These are phyloP conservation scores for Sciaenops ocellatus DNA, from an alignment of 2,797 vertebrate species.

Conservation along the genomic window DNA sequence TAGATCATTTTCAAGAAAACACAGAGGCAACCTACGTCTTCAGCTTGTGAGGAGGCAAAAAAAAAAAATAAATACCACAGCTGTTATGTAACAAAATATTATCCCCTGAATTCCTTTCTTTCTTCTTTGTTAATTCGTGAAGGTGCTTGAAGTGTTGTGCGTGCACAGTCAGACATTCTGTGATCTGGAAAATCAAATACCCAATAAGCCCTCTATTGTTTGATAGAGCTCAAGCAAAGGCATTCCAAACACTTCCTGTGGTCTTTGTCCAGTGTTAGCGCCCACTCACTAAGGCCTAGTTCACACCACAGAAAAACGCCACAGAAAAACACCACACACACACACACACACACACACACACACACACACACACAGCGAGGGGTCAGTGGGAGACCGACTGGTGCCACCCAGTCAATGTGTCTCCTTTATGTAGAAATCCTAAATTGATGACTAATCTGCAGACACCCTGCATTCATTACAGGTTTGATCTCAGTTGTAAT, in stretches of 20 bases:
- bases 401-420: slow-evolving; percentile 36
- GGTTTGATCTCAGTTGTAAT: slow-evolving; percentile 33
- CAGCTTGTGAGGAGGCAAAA: slow-evolving; percentile 10
- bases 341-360: slow-evolving; percentile 19
- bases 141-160: slow-evolving; percentile 49
- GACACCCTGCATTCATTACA: slow-evolving; percentile 7
- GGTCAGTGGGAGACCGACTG: slow-evolving; percentile 48
- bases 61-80: slow-evolving; percentile 31
- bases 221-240: slow-evolving; percentile 61
- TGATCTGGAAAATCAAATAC: slow-evolving; percentile 70
- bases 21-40: slow-evolving; percentile 19
- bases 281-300: slow-evolving; percentile 46
- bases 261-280: slow-evolving; percentile 40
- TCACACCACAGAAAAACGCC: slow-evolving; percentile 44
- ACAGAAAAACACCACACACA: no score
- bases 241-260: slow-evolving; percentile 69
- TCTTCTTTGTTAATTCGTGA: slow-evolving; percentile 47
- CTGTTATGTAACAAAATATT: slow-evolving; percentile 57
- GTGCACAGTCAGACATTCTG: slow-evolving; percentile 34
- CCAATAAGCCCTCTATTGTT: slow-evolving; percentile 71
- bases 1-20: slow-evolving; percentile 34
- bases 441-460: slow-evolving; percentile 7
- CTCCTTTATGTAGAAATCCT: slow-evolving; percentile 21
- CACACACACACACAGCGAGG: slow-evolving; percentile 15
- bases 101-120: slow-evolving; percentile 46